These are phyloP conservation scores for Poecilia wingei DNA, from an alignment of 2,797 vertebrate genomes.

Conservation along the genomic window DNA sequence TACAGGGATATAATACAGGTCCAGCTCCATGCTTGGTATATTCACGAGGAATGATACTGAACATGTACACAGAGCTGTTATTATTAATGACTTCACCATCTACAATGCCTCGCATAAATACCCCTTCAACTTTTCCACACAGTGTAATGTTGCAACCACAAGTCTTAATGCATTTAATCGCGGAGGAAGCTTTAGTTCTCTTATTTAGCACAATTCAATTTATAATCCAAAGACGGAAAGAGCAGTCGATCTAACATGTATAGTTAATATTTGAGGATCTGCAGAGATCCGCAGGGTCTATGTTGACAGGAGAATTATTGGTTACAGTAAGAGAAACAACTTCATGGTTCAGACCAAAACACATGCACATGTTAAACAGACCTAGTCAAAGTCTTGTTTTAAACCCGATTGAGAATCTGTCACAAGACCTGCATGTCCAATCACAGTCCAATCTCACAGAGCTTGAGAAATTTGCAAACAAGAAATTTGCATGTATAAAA, in stretches of 20 bases:
- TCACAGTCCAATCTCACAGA: neutral
- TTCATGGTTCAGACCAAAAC: neutral
- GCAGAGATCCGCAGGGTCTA: neutral
- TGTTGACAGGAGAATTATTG: neutral
- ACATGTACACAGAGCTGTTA: slow-evolving; percentile 21
- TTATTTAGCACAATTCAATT: neutral
- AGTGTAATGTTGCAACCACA: neutral
- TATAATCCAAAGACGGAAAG: neutral
- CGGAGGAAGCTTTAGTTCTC: neutral
- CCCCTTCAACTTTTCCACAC: neutral
- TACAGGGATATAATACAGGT: slow-evolving; percentile 2
- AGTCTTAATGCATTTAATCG: neutral
- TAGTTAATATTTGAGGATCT: neutral
- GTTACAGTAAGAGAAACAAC: no score
- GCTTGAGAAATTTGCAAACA: neutral
- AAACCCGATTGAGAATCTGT: neutral
- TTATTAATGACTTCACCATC: slow-evolving; percentile 20
- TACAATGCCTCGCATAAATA: slow-evolving; percentile 5
- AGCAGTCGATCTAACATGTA: neutral
- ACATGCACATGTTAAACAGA: neutral
- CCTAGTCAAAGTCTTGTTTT: neutral
- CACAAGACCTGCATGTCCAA: neutral
- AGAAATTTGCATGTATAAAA: neutral
- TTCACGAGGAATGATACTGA: slow-evolving; percentile 17
- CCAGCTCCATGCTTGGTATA: slow-evolving; percentile 13